Evolutionary conservation across 2,797 vertebrate genomes (phyloP), one percentile per base, ranked within the genome.

Genomic region (Tachyglossus aculeatus): DNA sequence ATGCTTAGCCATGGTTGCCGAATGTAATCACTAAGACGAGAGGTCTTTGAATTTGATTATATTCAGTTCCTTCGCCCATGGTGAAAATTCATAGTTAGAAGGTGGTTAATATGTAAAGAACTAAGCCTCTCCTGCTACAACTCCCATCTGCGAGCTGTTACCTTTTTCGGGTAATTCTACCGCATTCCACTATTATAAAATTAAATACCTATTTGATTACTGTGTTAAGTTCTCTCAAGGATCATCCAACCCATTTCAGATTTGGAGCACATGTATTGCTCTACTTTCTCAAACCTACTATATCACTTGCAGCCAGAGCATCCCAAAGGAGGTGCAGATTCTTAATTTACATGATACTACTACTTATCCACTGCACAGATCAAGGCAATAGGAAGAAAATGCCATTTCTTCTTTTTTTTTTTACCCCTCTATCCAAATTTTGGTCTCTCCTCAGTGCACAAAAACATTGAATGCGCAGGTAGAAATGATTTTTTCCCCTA

Each of bases 61-160:
- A 64, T 10, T 34, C 77, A 65, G 1, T 41, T 71, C 58, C 50
- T 50, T 77, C 71, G 81, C 8, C 70, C 21, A 45, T 5, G 62
- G 44, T 57, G 33, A 61, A 55, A 66, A 81, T 76, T 70, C 59
- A 62, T 76, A 50, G 32, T 45, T 60, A 77, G 44, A 77, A 68
- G 32, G 19, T 1, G 13, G 72, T 1, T 69, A 27, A 80, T 48
- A 31, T 47, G 56, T 12, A 45, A 62, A 65, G 41, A 80, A 67
- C 24, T 69, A 5, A 18, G 19, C 6, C 24, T 48, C 60, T 51
- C 68, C 59, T 67, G 16, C 57, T 66, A 66, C 78, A 82, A 82
- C 80, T 80, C 82, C 83, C 81, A 84, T 83, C 59, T 88, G 89
- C 89, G 54, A 92, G 82, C 86, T 83, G 55, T 64, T 41, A 57